These are phyloP conservation scores for Adelphocoris suturalis DNA, from an alignment of 2,888 invertebrate genomes.

Conservation along the genomic window DNA sequence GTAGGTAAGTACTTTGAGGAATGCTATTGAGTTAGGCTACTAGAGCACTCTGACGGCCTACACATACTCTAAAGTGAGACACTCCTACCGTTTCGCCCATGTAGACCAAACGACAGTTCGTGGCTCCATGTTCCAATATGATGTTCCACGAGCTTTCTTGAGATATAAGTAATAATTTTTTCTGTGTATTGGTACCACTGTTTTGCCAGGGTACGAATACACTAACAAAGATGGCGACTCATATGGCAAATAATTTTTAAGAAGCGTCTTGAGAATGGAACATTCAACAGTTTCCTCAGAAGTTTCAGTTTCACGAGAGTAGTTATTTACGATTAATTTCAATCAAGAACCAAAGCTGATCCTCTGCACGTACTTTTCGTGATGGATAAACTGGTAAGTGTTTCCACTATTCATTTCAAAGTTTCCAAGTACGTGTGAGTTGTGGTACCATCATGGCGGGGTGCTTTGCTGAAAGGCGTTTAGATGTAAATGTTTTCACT, in stretches of 20 bases:
- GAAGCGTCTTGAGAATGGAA: not conserved
- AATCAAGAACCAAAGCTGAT: not conserved
- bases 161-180: not conserved
- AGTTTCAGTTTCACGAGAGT: no score
- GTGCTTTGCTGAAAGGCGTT: not conserved
- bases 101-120: no score
- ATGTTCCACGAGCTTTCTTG: not conserved
- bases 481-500: not conserved
- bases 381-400: slow-evolving; percentile 35
- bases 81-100: no score
- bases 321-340: not conserved
- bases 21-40: no score
- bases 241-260: not conserved
- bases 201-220: slow-evolving; percentile 36
- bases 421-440: not conserved
- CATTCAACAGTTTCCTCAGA: no score
- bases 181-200: not conserved
- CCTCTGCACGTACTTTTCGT: not conserved
- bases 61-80: no score
- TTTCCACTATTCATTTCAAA: not conserved
- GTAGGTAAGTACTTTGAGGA: no score
- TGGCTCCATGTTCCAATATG: no score
- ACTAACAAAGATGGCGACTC: slow-evolving; percentile 42
- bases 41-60: no score
- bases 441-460: slow-evolving; percentile 68